Percentiles rank a stretch among this genome's conserved stretches.
Evolutionary conservation across 2,888 invertebrate species (phyloP).

Genomic region (Polymixis lichenea): DNA sequence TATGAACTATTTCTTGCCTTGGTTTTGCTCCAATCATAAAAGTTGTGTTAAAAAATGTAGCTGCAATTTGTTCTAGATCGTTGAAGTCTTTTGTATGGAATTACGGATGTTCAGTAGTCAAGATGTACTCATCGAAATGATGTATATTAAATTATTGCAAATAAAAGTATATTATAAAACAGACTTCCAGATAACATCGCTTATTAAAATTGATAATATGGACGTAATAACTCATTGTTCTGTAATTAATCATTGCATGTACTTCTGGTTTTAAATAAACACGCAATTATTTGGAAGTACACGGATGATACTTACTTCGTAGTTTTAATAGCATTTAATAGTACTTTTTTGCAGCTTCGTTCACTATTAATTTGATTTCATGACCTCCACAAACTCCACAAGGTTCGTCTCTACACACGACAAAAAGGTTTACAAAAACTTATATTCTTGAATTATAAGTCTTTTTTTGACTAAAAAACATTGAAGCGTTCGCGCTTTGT

Average conservation of each 20-base stretch:
- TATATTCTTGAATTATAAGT: conserved; percentile 51
- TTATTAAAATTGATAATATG: conserved; percentile 10
- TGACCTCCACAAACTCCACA: conserved; percentile 73
- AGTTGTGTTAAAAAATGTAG: neutral
- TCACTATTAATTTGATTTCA: conserved; percentile 71
- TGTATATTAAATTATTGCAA: neutral
- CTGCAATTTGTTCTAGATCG: conserved; percentile 38
- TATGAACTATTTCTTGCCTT: neutral
- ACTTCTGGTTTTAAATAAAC: conserved; percentile 37
- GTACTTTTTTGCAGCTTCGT: conserved; percentile 56
- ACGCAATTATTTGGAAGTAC: conserved; percentile 41
- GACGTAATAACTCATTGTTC: conserved; percentile 21
- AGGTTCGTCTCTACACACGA: conserved; percentile 65
- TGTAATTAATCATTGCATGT: conserved; percentile 23
- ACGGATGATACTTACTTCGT: conserved; percentile 45
- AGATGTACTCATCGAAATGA: neutral
- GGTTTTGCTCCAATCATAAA: neutral
- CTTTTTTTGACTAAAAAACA: conserved; percentile 57
- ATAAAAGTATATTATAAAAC: neutral
- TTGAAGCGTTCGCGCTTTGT: conserved; percentile 69
- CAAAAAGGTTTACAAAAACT: conserved; percentile 61
- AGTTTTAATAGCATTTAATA: conserved; percentile 41
- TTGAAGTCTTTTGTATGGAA: conserved; percentile 66
- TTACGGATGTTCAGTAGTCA: conserved; percentile 8
- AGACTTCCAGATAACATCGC: conserved; percentile 1